Evolutionary conservation across 2,888 invertebrate genomes (phyloP), one percentile per base, ranked within the genome.

Genomic region (Diaperis boleti): DNA sequence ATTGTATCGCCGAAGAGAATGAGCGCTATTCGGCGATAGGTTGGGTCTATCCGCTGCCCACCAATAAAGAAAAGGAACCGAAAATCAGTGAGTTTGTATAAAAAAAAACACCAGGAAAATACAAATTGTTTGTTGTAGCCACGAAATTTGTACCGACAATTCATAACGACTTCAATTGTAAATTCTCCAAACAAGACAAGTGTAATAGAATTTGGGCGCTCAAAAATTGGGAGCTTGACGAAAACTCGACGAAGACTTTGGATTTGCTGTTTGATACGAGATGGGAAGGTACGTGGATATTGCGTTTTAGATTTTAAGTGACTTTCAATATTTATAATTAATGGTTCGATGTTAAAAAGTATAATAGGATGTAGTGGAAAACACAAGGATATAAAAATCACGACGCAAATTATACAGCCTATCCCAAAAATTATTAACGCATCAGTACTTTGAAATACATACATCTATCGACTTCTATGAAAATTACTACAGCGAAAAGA

Each of bases 211-310:
- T 69, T 39, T 80, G 79, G 79, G 49, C 69, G 7, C 66, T 76
- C 31, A 69, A 69, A 52, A 73, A 77, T 54, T 80, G 80, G 80
- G 56, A 69, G 52, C 71, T 76, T 35, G 76, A 78, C 13, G 70
- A 67, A 7, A 72, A 65, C 26, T 74, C 76, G 20, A 65, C 70
- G 8, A 74, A 66, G 61, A 76, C 72, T 20, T 71, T 72, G 49
- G 72, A 75, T 50, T 70, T 75, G 49, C 72, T 78, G 39, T 68
- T 72, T 8, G 80, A 80, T 47, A 66, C 67, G 6, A 65, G 80
- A 65, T 79, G 79, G 79, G 78, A 79, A 75, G 77, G 79, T 79
- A 70, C 66, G 56, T 56, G 45, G 17, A n/a, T n/a, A n/a, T n/a
- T n/a, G n/a, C n/a, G n/a, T n/a, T n/a, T n/a, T n/a, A n/a, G n/a